Evolutionary conservation across 2,797 vertebrate genomes (phyloP), one percentile per base, ranked within the genome.

Genomic region (Melanotaenia trifasciata): DNA sequence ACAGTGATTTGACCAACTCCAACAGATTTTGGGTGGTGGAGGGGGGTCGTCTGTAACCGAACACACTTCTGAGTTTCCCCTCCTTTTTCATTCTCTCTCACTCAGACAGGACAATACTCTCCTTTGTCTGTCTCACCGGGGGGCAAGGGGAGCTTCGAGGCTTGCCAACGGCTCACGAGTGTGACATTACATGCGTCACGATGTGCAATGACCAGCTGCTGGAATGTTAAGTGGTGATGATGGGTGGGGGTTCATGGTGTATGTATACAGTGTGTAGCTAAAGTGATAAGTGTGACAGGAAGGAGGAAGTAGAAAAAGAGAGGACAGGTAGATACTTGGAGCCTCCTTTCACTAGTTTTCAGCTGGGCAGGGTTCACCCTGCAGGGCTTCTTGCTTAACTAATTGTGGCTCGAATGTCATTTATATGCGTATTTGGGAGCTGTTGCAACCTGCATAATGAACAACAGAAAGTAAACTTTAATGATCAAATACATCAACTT

Each of bases 131-230:
- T 22, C 54, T 33, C 78, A 20, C 47, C 4, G 18, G 73, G 65
- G 70, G 78, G 79, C 67, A 64, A 76, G 69, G 63, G 81, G 79
- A 75, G 85, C 74, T 68, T 61, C 36, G 66, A 32, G 36, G 79
- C 87, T 73, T 32, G 70, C 86, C 79, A 76, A 56, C 71, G 76
- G 85, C 79, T 85, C 79, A 77, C 78, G 64, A 86, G 89, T 93
- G 90, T 90, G 88, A 90, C 89, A 89, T 93, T 93, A 92, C 91
- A 90, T 89, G 80, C 68, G 67, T 87, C 81, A 72, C 20, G 80
- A 82, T 84, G 77, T 70, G 71, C 68, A 58, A 72, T 88, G 89
- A 91, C 84, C 86, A 84, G 85, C 81, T 79, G 76, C 66, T 81
- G 87, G 89, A 90, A 92, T 93, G 86, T 91, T 90, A 88, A 90